Conservation (phyloP, 2,113 vertebrate genomes). For the Crypturellus undulatus region DNA sequence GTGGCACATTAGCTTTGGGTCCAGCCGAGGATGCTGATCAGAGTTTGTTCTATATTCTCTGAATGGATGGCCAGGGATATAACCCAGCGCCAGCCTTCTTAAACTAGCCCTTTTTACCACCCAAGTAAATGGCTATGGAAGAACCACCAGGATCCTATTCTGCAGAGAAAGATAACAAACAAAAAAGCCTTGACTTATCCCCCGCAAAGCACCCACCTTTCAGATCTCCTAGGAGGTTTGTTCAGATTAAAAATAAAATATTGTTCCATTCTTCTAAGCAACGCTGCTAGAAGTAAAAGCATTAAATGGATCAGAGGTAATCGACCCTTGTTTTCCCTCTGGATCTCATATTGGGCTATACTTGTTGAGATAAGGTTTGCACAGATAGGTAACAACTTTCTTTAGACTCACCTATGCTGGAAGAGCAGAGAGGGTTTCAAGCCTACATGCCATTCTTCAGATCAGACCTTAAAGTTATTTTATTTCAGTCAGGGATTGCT, state of each 20-base stretch:
- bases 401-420: background rate
- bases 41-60: too few species aligned
- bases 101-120: too few species aligned
- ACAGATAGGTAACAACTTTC: background rate
- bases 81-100: too few species aligned
- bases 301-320: background rate
- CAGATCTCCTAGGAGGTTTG: background rate
- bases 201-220: background rate
- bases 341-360: background rate
- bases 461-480: background rate
- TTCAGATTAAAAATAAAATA: background rate
- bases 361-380: background rate
- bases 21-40: too few species aligned
- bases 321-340: background rate
- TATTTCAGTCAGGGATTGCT: background rate
- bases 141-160: too few species aligned
- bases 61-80: too few species aligned
- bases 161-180: background rate
- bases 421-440: background rate
- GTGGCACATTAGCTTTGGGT: too few species aligned
- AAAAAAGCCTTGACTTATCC: too few species aligned
- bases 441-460: background rate
- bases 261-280: background rate
- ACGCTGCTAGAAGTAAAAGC: background rate
- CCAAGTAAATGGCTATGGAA: too few species aligned